Evolutionary conservation across 1,140 invertebrate species (phyloP).

Genomic region (Cherax quadricarinatus): DNA sequence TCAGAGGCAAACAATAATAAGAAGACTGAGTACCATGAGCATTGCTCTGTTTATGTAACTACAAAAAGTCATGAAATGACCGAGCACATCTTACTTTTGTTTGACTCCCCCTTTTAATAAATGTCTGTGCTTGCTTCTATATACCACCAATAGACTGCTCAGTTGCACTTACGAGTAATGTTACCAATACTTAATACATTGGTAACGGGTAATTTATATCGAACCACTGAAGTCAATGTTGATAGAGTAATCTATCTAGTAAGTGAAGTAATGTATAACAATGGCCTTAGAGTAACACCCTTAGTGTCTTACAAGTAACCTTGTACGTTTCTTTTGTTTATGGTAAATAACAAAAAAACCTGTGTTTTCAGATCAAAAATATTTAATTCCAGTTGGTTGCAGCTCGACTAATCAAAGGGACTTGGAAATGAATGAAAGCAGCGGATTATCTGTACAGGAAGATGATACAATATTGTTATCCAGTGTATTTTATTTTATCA

Average conservation of each 20-base stretch:
- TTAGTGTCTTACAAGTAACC: constrained; percentile 36
- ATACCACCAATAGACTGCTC: constrained; percentile 8
- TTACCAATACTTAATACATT: neutral
- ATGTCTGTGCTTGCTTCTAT: neutral
- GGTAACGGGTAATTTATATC: neutral
- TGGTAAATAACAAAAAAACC: constrained; percentile 5
- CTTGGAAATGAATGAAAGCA: constrained; percentile 65
- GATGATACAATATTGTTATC: constrained; percentile 68
- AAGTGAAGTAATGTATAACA: neutral
- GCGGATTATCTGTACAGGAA: constrained; percentile 68
- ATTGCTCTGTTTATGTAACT: too few species aligned
- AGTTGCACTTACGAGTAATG: constrained; percentile 15
- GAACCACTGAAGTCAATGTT: neutral
- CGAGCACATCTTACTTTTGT: too few species aligned
- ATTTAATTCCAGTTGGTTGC: constrained; percentile 63
- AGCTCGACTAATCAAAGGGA: constrained; percentile 61
- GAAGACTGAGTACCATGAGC: too few species aligned
- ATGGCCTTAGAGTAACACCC: constrained; percentile 14
- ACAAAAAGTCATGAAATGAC: too few species aligned
- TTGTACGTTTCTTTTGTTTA: constrained; percentile 40
- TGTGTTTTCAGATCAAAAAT: constrained; percentile 45
- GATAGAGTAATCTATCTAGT: neutral
- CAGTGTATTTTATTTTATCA: constrained; percentile 70
- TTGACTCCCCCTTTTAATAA: too few species aligned
- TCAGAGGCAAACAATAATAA: too few species aligned